phyloP scores from a whole-genome alignment of 2,113 vertebrate genomes.

The Chaetorhynchus papuensis region DNA sequence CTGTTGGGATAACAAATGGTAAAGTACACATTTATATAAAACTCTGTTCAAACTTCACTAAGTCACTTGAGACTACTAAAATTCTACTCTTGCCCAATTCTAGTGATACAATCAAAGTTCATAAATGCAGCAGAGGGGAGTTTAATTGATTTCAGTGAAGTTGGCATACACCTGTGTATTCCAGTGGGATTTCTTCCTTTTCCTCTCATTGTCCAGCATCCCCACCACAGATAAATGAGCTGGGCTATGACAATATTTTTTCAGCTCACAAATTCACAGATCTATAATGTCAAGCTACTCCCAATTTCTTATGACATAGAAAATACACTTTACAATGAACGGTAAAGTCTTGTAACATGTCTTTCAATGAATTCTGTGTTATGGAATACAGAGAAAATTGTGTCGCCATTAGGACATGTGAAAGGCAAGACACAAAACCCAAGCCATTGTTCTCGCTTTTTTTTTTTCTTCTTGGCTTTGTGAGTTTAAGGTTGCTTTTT shows the following conservation, averaged over 20 bases:
- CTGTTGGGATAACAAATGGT: not conserved
- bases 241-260: not conserved
- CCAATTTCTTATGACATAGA: not conserved
- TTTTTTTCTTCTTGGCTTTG: not conserved
- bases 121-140: not conserved
- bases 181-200: not conserved
- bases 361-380: not conserved
- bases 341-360: not conserved
- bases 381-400: not conserved
- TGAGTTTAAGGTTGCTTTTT: not conserved
- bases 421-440: not conserved
- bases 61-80: not conserved
- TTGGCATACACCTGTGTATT: not conserved
- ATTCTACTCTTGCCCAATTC: not conserved
- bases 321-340: not conserved
- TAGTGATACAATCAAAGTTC: conserved; percentile 3
- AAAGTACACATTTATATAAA: not conserved
- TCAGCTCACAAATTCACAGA: not conserved
- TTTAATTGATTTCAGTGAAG: not conserved
- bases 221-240: not conserved
- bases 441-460: not conserved
- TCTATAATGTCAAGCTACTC: not conserved
- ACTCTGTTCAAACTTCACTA: not conserved
- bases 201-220: not conserved
- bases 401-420: not conserved